phyloP scores from a whole-genome alignment of 2,797 vertebrate genomes.

The Natrix natrix region DNA sequence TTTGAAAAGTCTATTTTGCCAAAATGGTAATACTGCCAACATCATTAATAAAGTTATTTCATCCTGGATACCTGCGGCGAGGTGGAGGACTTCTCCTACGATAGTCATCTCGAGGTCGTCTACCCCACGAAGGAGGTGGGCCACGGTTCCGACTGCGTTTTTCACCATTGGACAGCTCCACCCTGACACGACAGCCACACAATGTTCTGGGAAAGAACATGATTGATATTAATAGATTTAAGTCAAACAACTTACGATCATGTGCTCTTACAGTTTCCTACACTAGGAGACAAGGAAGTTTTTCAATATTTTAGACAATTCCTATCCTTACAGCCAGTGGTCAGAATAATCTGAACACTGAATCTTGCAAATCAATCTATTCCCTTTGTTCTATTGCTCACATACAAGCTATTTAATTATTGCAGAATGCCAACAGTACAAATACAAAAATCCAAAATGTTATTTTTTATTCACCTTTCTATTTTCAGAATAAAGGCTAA shows the following conservation, averaged over 20 bases:
- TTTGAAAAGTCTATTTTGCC: slow-evolving; percentile 70
- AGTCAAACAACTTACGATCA: neutral
- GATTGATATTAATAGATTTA: neutral
- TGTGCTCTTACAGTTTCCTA: neutral
- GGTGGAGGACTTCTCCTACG: slow-evolving; percentile 89
- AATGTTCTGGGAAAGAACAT: slow-evolving; percentile 76
- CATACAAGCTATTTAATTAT: neutral
- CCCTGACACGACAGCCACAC: slow-evolving; percentile 92
- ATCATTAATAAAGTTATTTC: slow-evolving; percentile 45
- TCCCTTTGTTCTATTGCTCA: neutral
- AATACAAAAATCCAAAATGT: neutral
- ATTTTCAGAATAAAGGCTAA: neutral
- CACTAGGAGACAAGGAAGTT: neutral
- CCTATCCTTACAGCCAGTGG: neutral
- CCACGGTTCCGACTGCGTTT: slow-evolving; percentile 93
- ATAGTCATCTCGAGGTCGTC: slow-evolving; percentile 89
- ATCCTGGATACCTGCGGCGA: slow-evolving; percentile 85
- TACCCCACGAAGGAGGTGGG: slow-evolving; percentile 90
- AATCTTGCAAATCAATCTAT: neutral
- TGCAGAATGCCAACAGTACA: neutral
- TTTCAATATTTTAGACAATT: neutral
- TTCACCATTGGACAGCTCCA: slow-evolving; percentile 95
- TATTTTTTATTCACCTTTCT: neutral
- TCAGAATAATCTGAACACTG: neutral
- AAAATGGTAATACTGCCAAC: slow-evolving; percentile 59